Conservation (phyloP, 1,140 invertebrate species). For the Eubasilissa regina region DNA sequence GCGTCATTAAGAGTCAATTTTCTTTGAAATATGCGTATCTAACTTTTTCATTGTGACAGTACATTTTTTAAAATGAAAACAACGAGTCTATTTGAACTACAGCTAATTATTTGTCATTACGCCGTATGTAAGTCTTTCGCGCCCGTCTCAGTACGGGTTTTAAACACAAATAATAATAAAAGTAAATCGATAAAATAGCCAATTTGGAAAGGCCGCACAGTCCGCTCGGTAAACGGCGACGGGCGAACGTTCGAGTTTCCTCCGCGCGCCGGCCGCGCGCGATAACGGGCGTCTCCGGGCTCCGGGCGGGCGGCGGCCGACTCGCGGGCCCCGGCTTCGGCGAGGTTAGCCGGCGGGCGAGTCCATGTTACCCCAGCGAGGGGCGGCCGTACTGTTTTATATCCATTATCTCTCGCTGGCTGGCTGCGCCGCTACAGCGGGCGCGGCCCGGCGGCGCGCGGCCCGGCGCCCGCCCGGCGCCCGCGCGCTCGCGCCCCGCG, state of each 20-base stretch:
- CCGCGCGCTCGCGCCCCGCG: background rate
- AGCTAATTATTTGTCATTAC: too few species aligned
- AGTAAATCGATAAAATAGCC: too few species aligned
- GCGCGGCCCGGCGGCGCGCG: too few species aligned
- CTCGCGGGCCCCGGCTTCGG: slow-evolving; percentile 37
- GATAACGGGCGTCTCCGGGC: slow-evolving; percentile 38
- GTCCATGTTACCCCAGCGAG: slow-evolving; percentile 50
- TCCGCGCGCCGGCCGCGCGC: slow-evolving; percentile 6
- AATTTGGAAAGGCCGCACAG: background rate
- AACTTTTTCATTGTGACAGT: too few species aligned
- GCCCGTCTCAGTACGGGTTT: too few species aligned
- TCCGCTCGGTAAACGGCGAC: slow-evolving; percentile 30
- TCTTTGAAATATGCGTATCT: too few species aligned
- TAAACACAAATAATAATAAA: too few species aligned
- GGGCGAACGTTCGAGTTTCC: background rate
- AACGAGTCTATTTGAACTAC: too few species aligned
- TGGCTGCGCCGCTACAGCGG: background rate
- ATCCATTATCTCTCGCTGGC: slow-evolving; percentile 5
- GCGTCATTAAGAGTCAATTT: too few species aligned
- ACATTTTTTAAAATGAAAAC: too few species aligned
- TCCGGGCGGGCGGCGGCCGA: slow-evolving; percentile 28
- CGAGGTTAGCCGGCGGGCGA: slow-evolving; percentile 51
- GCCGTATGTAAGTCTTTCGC: too few species aligned
- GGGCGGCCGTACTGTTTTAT: slow-evolving; percentile 19
- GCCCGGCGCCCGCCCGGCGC: background rate